Base-by-base conservation (phyloP, 2,797 vertebrate species). In the Pyrocephalus nanus region DNA sequence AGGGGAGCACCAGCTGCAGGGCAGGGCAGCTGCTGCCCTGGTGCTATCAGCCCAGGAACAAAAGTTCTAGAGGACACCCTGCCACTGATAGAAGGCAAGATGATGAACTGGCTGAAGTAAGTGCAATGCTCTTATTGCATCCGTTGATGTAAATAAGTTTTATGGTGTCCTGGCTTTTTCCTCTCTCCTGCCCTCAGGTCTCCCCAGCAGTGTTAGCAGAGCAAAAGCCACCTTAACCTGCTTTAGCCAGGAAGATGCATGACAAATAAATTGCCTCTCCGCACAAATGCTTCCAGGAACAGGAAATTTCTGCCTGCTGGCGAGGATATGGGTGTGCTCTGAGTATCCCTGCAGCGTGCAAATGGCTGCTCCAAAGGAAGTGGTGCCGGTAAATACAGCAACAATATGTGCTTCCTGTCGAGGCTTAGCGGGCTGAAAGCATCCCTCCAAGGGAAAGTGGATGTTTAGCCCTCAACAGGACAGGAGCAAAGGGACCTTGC, bases 221-320 rank as follows among this genome's bases (percentile, higher is more conserved):
- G 40, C 47, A 51, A 58, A 88, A 78, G 34, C 62, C 78, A 27
- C 76, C 26, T 0, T 72, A 64, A 91, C 50, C 73, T 65, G 72
- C 72, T 78, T 64, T 69, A 86, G 88, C 54, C 79, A 50, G 81
- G 70, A 93, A 51, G 82, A 72, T 1, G 4, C 8, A 6, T 27
- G 58, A 58, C 90, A 90, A 83, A 81, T 88, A 71, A 65, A 90
- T 69, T 61, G 70, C 58, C 84, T 73, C 77, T 92, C 74, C 1
- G 2, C 47, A 67, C 40, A 82, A 70, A 72, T 64, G 60, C 86
- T 95, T 96, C 80, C 92, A 95, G 71, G 91, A 93, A 82, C 74
- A 87, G 89, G 92, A 96, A 91, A 76, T 82, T 95, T 91, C 60
- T 79, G 60, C 85, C 84, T 92, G 84, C 91, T 93, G 89, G 55